These are phyloP conservation scores for Mesoclemmys tuberculata DNA, from an alignment of 2,113 vertebrate genomes.

Conservation along the genomic window DNA sequence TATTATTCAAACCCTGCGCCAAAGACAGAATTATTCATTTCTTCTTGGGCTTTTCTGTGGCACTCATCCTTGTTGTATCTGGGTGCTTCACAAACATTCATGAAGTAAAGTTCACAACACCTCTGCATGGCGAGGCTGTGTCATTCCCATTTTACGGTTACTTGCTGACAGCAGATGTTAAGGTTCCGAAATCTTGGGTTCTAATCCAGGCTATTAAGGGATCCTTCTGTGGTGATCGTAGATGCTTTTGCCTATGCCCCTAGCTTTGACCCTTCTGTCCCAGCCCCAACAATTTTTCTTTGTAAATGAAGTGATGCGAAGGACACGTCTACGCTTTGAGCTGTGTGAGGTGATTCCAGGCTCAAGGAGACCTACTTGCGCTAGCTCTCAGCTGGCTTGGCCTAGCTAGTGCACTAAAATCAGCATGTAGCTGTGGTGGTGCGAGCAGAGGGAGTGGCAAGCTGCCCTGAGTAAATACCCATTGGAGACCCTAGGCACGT, in stretches of 20 bases:
- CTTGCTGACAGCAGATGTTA: too few species aligned
- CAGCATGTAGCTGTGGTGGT: not conserved
- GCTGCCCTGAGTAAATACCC: not conserved
- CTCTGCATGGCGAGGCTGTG: not conserved
- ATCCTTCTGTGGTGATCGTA: too few species aligned
- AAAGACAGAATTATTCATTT: not conserved
- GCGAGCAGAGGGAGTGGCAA: too few species aligned
- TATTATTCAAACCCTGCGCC: not conserved
- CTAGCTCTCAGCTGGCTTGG: not conserved
- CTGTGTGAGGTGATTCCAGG: not conserved
- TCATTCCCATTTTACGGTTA: not conserved
- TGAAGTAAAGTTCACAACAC: not conserved
- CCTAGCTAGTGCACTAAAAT: not conserved
- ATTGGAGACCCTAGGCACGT: not conserved
- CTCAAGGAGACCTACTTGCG: not conserved
- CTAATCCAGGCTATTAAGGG: too few species aligned
- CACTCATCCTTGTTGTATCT: not conserved
- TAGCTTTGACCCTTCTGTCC: too few species aligned
- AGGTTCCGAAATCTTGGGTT: too few species aligned
- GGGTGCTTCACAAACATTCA: not conserved
- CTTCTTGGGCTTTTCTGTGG: not conserved
- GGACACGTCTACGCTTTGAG: not conserved
- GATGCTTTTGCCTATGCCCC: too few species aligned
- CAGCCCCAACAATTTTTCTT: not conserved
- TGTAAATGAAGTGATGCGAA: not conserved